phyloP scores from a whole-genome alignment of 2,888 invertebrate genomes.

The Galerucella nymphaeae region DNA sequence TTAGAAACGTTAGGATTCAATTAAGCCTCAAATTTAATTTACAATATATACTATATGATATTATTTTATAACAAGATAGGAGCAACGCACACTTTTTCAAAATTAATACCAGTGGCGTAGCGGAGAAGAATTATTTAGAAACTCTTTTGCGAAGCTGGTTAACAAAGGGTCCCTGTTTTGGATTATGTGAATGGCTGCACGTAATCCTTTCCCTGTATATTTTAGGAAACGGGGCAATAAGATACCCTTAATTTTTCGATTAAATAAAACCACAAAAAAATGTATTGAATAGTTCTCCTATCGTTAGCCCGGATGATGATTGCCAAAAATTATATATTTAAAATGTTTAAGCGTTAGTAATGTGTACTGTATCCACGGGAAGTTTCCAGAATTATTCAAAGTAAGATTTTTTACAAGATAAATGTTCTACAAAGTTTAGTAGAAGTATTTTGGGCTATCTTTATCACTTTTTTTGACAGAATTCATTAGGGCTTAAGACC shows the following conservation, averaged over 20 bases:
- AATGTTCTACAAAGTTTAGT: conserved; percentile 42
- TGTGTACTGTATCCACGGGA: conserved; percentile 40
- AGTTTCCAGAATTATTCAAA: conserved; percentile 10
- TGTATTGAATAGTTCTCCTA: conserved; percentile 53
- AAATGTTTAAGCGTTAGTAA: conserved; percentile 48
- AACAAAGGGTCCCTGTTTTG: conserved; percentile 64
- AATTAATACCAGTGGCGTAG: conserved; percentile 5
- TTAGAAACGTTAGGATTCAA: not conserved
- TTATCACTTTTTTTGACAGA: too few species aligned
- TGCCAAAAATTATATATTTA: conserved; percentile 55
- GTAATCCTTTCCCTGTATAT: conserved; percentile 63
- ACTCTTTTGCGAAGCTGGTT: conserved; percentile 38
- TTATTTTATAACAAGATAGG: conserved; percentile 24
- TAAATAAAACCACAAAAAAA: conserved; percentile 32
- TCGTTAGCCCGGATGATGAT: conserved; percentile 60
- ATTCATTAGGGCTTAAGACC: too few species aligned
- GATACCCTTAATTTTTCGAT: conserved; percentile 55
- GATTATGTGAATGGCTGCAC: conserved; percentile 76
- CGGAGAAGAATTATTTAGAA: conserved; percentile 50
- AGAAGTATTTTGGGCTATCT: too few species aligned
- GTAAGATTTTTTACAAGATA: conserved; percentile 5
- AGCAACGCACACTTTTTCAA: conserved; percentile 25
- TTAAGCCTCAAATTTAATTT: conserved; percentile 25
- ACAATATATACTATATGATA: conserved; percentile 1
- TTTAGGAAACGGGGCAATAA: conserved; percentile 64